Base-by-base conservation (phyloP, 1,140 invertebrate species). In the Brachionus koreanus region DNA sequence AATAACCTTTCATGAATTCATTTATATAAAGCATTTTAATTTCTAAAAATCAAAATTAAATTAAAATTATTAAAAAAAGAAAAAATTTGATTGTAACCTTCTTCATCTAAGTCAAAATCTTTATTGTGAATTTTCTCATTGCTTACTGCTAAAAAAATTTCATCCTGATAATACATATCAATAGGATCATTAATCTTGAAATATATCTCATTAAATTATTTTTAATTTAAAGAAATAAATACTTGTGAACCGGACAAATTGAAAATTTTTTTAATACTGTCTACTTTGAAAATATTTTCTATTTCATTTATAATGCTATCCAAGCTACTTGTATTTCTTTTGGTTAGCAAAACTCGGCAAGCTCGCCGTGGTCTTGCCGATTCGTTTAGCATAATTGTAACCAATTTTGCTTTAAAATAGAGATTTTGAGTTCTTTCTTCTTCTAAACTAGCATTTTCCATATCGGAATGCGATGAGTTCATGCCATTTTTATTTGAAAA, bases 91-190 rank as follows among this genome's bases (percentile, higher is more conserved):
- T n/a, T n/a, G n/a, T n/a, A n/a, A n/a, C 69, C 69, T 74, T 74
- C 69, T 13, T 19, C 39, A 12, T 74, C 69, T 16, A 74, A 43
- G 4, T 74, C 69, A 74, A 46, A 74, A 19, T 74, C 69, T 46
- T 74, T 74, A 33, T 23, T 74, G 16, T 74, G 39, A 25, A 74
- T 74, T 74, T 74, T 74, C 9, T 74, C 69, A 74, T 46, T 46
- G 3, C 39, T 23, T 23, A 46, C 19, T 46, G 69, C 69, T 10
- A 74, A 46, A 49, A 74, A 74, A 74, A 74, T 74, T 9, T 74
- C 69, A 13, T 74, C 69, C n/a, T 74, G 69, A 46, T 74, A 46
- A 46, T 69, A 69, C 65, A 69, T 69, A 16, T 69, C 65, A 19
- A 69, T 69, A n/a, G 65, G 65, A 39, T 69, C 16, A 69, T 69